Percentiles rank a stretch among this genome's conserved stretches.
Conservation (phyloP, 2,113 vertebrate genomes). For the Clarias batrachus region DNA sequence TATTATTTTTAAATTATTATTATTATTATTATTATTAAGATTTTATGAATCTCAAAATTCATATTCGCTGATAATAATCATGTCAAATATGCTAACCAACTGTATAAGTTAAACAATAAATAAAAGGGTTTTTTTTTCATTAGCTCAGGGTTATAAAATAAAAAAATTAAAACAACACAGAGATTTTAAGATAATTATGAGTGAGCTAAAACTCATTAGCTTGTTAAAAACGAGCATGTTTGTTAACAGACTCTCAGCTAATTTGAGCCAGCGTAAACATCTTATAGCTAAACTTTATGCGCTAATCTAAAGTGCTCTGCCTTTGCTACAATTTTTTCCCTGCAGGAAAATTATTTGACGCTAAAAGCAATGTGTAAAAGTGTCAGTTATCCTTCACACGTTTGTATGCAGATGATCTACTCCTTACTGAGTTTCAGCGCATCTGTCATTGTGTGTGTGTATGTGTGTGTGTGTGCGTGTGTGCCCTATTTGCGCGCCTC, state of each 20-base stretch:
- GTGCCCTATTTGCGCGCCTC: slow-evolving; percentile 8
- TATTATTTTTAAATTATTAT: background rate
- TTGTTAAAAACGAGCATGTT: background rate
- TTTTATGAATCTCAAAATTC: background rate
- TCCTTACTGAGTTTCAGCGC: slow-evolving; percentile 8
- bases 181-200: background rate
- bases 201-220: background rate
- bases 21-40: background rate
- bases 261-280: background rate
- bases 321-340: background rate
- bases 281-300: background rate
- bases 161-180: background rate
- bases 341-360: slow-evolving; percentile 27
- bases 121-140: background rate
- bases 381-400: slow-evolving; percentile 22
- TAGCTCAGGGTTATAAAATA: background rate
- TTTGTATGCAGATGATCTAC: slow-evolving; percentile 15
- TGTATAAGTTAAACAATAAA: background rate
- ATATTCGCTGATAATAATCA: background rate
- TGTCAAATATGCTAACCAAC: background rate
- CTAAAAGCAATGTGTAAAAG: slow-evolving; percentile 10
- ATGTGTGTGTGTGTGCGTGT: background rate
- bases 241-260: background rate
- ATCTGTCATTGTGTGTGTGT: slow-evolving; percentile 30
- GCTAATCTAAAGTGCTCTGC: background rate